Conservation (phyloP, 2,888 invertebrate species). For the Lycophotia porphyrea region DNA sequence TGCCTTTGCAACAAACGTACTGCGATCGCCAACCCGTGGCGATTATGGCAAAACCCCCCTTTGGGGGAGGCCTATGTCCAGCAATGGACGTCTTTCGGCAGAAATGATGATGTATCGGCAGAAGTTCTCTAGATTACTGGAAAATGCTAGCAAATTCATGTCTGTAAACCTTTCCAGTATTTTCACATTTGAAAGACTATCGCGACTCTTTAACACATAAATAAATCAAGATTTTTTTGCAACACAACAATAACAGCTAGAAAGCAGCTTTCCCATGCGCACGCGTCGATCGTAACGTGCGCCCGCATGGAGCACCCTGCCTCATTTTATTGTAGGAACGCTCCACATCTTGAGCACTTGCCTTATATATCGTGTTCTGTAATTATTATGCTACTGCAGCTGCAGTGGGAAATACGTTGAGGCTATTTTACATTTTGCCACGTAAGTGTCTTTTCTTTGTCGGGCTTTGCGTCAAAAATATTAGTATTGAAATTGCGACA, state of each 20-base stretch:
- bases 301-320: constrained; percentile 83
- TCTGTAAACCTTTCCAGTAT: neutral
- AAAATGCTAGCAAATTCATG: neutral
- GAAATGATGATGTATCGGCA: no score
- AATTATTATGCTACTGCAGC: constrained; percentile 55
- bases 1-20: no score
- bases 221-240: constrained; percentile 23
- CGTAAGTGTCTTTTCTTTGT: constrained; percentile 15
- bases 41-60: no score
- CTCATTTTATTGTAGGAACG: constrained; percentile 69
- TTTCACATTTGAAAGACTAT: neutral
- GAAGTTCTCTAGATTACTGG: neutral
- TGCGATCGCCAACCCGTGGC: no score
- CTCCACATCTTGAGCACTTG: constrained; percentile 65
- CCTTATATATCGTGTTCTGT: constrained; percentile 54
- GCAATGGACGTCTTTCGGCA: no score
- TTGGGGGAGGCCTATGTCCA: no score
- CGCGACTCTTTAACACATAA: neutral
- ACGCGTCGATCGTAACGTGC: constrained; percentile 68
- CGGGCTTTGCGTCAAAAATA: neutral
- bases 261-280: constrained; percentile 65
- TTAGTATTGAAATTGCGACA: neutral
- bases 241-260: constrained; percentile 32
- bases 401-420: constrained; percentile 51
- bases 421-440: constrained; percentile 31